Percentiles rank a stretch among this genome's conserved stretches.
phyloP scores from a whole-genome alignment of 2,888 invertebrate species.

The Drosophila ustulata region DNA sequence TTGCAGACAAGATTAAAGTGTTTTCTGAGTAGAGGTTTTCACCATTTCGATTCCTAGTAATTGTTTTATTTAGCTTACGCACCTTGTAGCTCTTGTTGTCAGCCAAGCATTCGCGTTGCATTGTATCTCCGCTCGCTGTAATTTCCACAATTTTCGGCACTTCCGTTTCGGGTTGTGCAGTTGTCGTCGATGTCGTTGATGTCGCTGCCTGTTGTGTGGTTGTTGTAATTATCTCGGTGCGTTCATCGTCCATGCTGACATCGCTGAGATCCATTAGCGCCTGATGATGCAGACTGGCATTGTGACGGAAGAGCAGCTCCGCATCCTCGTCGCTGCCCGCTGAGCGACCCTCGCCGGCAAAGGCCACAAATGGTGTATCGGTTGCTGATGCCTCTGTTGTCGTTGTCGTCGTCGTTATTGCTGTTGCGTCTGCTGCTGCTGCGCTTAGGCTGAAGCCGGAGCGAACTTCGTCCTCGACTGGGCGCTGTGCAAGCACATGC shows the following conservation, averaged over 20 bases:
- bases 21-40: neutral
- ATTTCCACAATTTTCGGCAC: slow-evolving; percentile 82
- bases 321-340: slow-evolving; percentile 63
- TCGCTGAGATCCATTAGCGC: slow-evolving; percentile 89
- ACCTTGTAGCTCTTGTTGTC: slow-evolving; percentile 86
- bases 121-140: slow-evolving; percentile 74
- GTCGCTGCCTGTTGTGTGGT: slow-evolving; percentile 12
- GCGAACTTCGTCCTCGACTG: slow-evolving; percentile 39
- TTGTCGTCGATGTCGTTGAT: slow-evolving; percentile 49
- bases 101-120: slow-evolving; percentile 85
- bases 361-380: slow-evolving; percentile 61
- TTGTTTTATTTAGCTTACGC: slow-evolving; percentile 13
- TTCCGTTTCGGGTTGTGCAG: slow-evolving; percentile 66
- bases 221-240: slow-evolving; percentile 40
- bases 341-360: slow-evolving; percentile 78
- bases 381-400: slow-evolving; percentile 44
- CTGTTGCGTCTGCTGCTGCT: slow-evolving; percentile 19
- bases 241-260: slow-evolving; percentile 89
- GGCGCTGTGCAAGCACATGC: slow-evolving; percentile 16
- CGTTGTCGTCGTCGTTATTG: slow-evolving; percentile 35
- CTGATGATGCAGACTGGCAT: slow-evolving; percentile 62
- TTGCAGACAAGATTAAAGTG: slow-evolving; percentile 3
- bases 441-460: slow-evolving; percentile 25
- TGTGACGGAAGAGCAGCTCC: slow-evolving; percentile 59
- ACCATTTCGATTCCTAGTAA: neutral